phyloP scores from a whole-genome alignment of 2,113 vertebrate species.

The Phalacrocorax aristotelis region DNA sequence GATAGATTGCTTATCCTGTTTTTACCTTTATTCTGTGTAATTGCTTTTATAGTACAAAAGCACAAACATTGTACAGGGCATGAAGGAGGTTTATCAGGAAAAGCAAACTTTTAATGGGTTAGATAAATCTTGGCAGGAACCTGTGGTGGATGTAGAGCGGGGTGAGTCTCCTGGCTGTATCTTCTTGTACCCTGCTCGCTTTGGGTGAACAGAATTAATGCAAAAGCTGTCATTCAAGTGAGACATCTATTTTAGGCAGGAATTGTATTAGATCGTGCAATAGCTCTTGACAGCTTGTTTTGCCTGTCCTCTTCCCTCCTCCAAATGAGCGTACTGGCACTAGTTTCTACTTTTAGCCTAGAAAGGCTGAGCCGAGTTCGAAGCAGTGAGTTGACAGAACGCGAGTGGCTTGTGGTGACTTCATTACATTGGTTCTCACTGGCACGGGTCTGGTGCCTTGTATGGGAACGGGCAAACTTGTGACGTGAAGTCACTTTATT shows the following conservation, averaged over 20 bases:
- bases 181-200: background rate
- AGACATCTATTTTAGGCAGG: background rate
- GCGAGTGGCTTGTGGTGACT: background rate
- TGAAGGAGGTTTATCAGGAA: background rate
- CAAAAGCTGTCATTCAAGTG: background rate
- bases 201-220: background rate
- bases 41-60: background rate
- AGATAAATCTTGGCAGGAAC: conserved; percentile 4
- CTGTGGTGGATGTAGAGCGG: background rate
- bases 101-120: background rate
- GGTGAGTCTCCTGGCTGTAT: background rate
- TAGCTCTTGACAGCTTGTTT: conserved; percentile 25
- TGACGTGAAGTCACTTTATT: background rate
- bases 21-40: background rate
- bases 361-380: background rate
- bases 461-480: background rate
- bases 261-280: background rate
- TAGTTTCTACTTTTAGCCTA: background rate
- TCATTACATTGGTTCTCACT: background rate
- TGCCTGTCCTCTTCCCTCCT: background rate
- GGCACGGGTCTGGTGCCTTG: background rate
- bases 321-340: background rate
- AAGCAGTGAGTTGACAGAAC: background rate
- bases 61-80: background rate
- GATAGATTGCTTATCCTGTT: background rate